Percentiles rank a stretch among this genome's conserved stretches.
These are phyloP conservation scores for Acyrthosiphon pisum DNA, from an alignment of 1,140 invertebrate species.

Conservation along the genomic window DNA sequence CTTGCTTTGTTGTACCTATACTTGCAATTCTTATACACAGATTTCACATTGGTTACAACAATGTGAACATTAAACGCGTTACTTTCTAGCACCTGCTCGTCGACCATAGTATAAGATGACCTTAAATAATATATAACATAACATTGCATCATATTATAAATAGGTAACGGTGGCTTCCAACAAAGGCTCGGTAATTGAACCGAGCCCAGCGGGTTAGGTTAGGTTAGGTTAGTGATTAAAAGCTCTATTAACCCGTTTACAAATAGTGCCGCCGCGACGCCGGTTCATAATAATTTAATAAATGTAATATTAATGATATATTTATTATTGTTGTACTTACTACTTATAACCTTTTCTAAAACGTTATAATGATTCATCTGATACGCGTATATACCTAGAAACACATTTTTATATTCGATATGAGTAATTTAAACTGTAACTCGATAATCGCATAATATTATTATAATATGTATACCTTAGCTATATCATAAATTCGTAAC, in stretches of 20 bases:
- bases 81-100: background rate
- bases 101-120: background rate
- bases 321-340: background rate
- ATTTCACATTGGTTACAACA: background rate
- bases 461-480: background rate
- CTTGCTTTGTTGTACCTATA: background rate
- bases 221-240: slow-evolving; percentile 11
- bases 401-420: background rate
- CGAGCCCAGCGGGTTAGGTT: background rate
- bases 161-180: background rate
- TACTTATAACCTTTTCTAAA: too few relatives aligned
- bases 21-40: background rate
- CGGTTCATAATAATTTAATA: background rate
- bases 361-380: background rate
- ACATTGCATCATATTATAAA: background rate
- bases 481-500: background rate
- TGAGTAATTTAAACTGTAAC: slow-evolving; percentile 5
- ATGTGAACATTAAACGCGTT: background rate
- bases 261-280: background rate
- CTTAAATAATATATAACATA: background rate
- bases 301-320: background rate
- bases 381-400: background rate
- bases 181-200: background rate
- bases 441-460: background rate
- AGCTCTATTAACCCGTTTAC: background rate